Conservation (phyloP, 1,140 invertebrate genomes). For the Choristoneura fumiferana region DNA sequence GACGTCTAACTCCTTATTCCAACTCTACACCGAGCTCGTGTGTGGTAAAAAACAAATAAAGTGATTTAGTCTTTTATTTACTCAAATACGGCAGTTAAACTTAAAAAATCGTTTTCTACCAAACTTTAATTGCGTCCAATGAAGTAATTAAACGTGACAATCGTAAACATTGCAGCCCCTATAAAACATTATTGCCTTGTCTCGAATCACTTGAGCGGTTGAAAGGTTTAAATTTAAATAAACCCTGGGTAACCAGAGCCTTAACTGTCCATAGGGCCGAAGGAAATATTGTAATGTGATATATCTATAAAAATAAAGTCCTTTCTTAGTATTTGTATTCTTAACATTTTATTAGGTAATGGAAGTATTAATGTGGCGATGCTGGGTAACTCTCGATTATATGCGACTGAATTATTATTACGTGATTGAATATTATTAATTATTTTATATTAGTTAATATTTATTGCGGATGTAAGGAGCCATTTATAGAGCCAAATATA, state of each 20-base stretch:
- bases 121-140: slow-evolving; percentile 75
- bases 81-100: slow-evolving; percentile 73
- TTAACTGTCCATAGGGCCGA: no score
- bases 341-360: no score
- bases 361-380: no score
- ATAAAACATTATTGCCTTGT: slow-evolving; percentile 68
- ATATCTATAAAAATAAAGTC: slow-evolving; percentile 18
- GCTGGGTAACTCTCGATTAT: no score
- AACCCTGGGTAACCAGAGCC: neutral
- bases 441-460: no score
- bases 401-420: no score
- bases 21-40: slow-evolving; percentile 65
- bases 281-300: slow-evolving; percentile 14
- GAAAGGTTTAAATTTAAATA: slow-evolving; percentile 9
- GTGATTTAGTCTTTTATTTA: slow-evolving; percentile 66
- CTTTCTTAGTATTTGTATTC: no score
- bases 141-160: slow-evolving; percentile 77
- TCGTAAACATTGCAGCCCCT: slow-evolving; percentile 64
- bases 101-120: slow-evolving; percentile 70
- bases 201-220: slow-evolving; percentile 9
- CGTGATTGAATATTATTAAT: no score
- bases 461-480: no score
- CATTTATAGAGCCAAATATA: no score
- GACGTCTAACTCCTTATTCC: slow-evolving; percentile 18
- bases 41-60: slow-evolving; percentile 74